Conservation (phyloP, 2,113 vertebrate species). For the Axis porcinus region DNA sequence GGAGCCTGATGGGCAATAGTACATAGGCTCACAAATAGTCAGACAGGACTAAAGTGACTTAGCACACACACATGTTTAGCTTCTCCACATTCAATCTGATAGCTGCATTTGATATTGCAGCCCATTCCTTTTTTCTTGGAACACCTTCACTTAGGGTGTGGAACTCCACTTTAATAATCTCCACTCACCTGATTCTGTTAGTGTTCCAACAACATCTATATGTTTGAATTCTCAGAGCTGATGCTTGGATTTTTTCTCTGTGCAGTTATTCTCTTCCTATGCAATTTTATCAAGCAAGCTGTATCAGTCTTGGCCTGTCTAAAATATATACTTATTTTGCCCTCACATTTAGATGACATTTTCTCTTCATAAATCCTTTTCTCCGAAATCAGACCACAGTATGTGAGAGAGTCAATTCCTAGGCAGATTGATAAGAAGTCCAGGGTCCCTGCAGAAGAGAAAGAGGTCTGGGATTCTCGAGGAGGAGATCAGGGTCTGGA, state of each 20-base stretch:
- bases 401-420: neutral
- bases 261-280: neutral
- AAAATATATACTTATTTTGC: neutral
- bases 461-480: neutral
- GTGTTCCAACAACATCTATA: neutral
- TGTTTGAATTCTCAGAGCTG: rapidly evolving
- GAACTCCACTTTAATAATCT: neutral
- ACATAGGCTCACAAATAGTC: neutral
- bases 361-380: neutral
- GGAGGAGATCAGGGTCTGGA: neutral
- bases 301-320: neutral
- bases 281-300: neutral
- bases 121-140: neutral
- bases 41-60: neutral
- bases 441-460: neutral
- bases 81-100: too few relatives aligned
- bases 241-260: neutral
- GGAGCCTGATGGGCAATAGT: neutral
- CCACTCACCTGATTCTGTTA: neutral
- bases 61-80: neutral
- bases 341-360: neutral
- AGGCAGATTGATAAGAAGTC: neutral
- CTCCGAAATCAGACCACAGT: neutral
- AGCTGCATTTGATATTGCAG: too few relatives aligned
- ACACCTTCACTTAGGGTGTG: neutral